Base-by-base conservation (phyloP, 2,113 vertebrate genomes). In the Istiophorus platypterus region DNA sequence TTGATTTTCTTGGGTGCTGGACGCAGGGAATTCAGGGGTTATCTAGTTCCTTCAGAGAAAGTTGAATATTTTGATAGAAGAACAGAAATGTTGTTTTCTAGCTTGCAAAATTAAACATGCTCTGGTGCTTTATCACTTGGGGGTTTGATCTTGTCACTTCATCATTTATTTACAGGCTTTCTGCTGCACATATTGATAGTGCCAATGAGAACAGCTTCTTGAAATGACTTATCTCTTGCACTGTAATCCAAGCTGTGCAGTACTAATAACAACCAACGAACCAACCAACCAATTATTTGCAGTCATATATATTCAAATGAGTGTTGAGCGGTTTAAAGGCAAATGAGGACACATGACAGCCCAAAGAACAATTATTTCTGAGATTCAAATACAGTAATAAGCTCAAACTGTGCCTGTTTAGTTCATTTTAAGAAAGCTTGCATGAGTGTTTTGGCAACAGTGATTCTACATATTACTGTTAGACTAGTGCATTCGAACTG, bases 11-110 rank as follows among this genome's bases (percentile, higher is more conserved):
- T 22, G 8, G 27, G 29, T 74, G 62, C 57, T 78, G 61, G 74
- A 76, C 64, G 70, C 2, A 52, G 78, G 12, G 67, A 81, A 85
- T 85, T 61, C 24, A 61, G 26, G 76, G 72, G 84, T 80, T 84
- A 87, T 88, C 52, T 82, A 10, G 39, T 71, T 64, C 78, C 70
- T 14, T 79, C 72, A 88, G 73, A 56, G 76, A 83, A 85, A 77
- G 63, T 57, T 72, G 73, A 78, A 76, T 78, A 84, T 85, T 88
- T n/a, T n/a, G n/a, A n/a, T n/a, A n/a, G n/a, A n/a, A n/a, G n/a
- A n/a, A n/a, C n/a, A n/a, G 31, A 34, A 3, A 34, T 34, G 31
- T 34, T 9, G 22, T 34, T 52, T 61, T 66, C 3, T 49, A 37
- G 1, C 1, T 20, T 31, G 15, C 51, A 1, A 7, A n/a, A 47